Evolutionary conservation across 2,113 vertebrate species (phyloP).

Genomic region (Triplophysa rosa): DNA sequence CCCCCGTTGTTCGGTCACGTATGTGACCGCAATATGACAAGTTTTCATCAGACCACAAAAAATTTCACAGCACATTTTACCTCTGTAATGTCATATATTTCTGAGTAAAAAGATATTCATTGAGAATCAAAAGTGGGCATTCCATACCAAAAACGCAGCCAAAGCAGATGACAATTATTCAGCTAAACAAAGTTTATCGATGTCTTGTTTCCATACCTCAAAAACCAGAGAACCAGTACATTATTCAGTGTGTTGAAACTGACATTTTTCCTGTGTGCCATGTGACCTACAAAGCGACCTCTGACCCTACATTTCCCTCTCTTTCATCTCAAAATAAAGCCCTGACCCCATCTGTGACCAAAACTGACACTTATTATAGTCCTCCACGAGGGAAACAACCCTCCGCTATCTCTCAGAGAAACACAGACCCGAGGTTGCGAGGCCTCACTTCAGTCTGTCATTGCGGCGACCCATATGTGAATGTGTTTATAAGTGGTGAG

Average conservation of each 20-base stretch:
- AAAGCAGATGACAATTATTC: too few species aligned
- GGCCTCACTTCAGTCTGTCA: slow-evolving; percentile 34
- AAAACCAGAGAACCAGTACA: background rate
- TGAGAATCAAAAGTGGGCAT: too few species aligned
- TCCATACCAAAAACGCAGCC: too few species aligned
- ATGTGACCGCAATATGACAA: too few species aligned
- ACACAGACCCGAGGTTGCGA: background rate
- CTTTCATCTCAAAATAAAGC: slow-evolving; percentile 22
- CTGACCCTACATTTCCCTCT: slow-evolving; percentile 15
- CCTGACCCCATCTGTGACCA: slow-evolving; percentile 25
- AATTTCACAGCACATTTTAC: too few species aligned
- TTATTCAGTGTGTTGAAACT: background rate
- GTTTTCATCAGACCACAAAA: too few species aligned
- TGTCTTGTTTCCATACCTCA: too few species aligned
- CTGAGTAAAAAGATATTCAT: too few species aligned
- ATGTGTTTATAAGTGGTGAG: slow-evolving; percentile 33
- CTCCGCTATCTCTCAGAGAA: background rate
- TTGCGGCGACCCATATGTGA: slow-evolving; percentile 10
- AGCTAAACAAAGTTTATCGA: too few species aligned
- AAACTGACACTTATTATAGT: slow-evolving; percentile 13
- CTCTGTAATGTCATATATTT: too few species aligned
- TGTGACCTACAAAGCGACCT: background rate
- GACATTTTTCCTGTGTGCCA: background rate
- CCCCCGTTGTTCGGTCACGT: too few species aligned
- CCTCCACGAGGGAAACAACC: background rate